These are phyloP conservation scores for Papilio gigon DNA, from an alignment of 2,888 invertebrate genomes.

Conservation along the genomic window DNA sequence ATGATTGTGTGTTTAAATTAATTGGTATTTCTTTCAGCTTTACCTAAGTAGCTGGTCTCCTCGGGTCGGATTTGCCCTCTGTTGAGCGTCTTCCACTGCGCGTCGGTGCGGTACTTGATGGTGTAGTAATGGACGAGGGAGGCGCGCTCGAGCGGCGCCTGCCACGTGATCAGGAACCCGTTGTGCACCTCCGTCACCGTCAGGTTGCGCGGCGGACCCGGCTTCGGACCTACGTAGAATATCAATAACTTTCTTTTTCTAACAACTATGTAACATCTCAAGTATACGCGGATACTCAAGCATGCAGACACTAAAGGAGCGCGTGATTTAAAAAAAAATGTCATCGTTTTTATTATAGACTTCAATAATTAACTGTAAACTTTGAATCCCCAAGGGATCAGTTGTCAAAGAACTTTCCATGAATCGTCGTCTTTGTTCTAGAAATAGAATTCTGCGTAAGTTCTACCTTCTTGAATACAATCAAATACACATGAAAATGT, in stretches of 20 bases:
- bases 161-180: slow-evolving; percentile 95
- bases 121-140: slow-evolving; percentile 93
- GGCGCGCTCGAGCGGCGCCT: slow-evolving; percentile 90
- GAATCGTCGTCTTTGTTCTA: neutral
- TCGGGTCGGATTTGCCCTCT: slow-evolving; percentile 94
- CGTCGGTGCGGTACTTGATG: slow-evolving; percentile 95
- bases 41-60: slow-evolving; percentile 93
- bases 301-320: too few relatives aligned
- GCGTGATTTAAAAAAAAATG: too few relatives aligned
- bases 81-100: slow-evolving; percentile 94
- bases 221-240: slow-evolving; percentile 91
- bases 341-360: too few relatives aligned
- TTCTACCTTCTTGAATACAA: neutral
- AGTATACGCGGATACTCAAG: too few relatives aligned
- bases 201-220: slow-evolving; percentile 94
- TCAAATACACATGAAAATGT: too few relatives aligned
- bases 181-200: slow-evolving; percentile 94
- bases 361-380: too few relatives aligned
- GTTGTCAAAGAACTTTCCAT: neutral
- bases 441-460: neutral
- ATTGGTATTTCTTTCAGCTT: too few relatives aligned
- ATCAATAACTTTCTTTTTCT: neutral
- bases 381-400: neutral
- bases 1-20: too few relatives aligned
- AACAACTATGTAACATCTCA: too few relatives aligned